Evolutionary conservation across 1,140 invertebrate species (phyloP).

Genomic region (Muscidifurax raptorellus): DNA sequence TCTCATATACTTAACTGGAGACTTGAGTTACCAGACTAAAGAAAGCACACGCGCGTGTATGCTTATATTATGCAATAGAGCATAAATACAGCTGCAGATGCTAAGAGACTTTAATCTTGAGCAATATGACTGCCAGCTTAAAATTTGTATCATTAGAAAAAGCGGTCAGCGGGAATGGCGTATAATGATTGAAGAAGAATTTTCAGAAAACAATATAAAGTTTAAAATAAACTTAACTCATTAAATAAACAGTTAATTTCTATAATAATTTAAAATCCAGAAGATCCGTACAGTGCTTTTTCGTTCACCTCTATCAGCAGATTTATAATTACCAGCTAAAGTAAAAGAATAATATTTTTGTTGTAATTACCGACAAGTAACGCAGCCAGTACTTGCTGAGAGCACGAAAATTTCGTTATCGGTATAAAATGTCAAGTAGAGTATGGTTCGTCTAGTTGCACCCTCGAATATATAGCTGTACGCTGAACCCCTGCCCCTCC

Average conservation of each 20-base stretch:
- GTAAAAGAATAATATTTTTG: no score
- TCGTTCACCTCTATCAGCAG: no score
- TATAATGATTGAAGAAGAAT: no score
- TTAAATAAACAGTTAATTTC: no score
- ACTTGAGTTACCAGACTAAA: background rate
- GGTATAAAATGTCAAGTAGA: background rate
- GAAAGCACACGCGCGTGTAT: background rate
- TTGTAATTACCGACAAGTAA: no score
- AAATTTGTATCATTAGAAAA: background rate
- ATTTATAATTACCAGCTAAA: no score
- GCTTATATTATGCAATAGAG: background rate
- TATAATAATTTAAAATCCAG: no score
- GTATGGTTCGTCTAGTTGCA: background rate
- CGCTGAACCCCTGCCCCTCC: background rate
- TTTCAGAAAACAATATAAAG: no score
- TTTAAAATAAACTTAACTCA: no score
- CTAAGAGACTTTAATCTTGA: constrained; percentile 2
- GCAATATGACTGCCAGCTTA: background rate
- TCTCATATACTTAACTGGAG: background rate
- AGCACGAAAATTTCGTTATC: background rate
- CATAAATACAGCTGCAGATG: background rate
- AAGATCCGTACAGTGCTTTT: no score
- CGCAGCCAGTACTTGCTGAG: no score
- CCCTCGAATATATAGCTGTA: background rate
- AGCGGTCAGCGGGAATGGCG: no score